A percentile compares a stretch with the other conserved stretches of the same genome.
Evolutionary conservation across 2,113 vertebrate species (phyloP).

Genomic region (Rana temporaria): DNA sequence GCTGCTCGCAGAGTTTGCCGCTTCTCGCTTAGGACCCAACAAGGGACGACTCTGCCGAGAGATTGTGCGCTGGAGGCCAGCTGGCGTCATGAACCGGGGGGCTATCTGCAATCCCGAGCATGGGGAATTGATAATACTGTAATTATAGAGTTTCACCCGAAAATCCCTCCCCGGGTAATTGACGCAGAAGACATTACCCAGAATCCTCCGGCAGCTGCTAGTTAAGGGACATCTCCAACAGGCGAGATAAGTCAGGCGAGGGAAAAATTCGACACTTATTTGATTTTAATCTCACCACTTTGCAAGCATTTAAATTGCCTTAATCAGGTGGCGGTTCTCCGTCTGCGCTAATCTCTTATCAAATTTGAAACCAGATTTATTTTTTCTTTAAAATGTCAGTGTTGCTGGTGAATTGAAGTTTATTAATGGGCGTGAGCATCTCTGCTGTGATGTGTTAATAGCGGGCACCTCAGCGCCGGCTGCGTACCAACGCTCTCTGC

Average conservation of each 20-base stretch:
- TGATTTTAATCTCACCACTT: conserved; percentile 98
- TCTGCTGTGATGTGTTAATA: conserved; percentile 88
- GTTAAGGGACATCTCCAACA: conserved; percentile 88
- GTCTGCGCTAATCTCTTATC: conserved; percentile 93
- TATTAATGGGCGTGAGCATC: conserved; percentile 90
- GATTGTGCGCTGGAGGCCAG: conserved; percentile 72
- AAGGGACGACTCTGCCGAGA: conserved; percentile 43
- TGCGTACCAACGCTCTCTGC: background rate
- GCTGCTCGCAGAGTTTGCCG: background rate
- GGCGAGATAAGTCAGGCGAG: conserved; percentile 83
- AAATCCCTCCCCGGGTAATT: conserved; percentile 94
- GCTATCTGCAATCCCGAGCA: conserved; percentile 91
- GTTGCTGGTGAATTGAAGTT: conserved; percentile 88
- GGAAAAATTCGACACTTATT: conserved; percentile 88
- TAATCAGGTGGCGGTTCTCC: conserved; percentile 90
- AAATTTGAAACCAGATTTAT: conserved; percentile 94
- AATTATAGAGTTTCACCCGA: conserved; percentile 93
- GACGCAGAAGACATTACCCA: conserved; percentile 87
- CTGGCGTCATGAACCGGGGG: conserved; percentile 80
- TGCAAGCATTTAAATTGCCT: conserved; percentile 97
- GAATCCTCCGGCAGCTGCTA: conserved; percentile 84
- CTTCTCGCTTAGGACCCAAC: conserved; percentile 23
- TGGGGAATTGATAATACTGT: conserved; percentile 95
- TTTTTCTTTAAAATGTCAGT: conserved; percentile 86
- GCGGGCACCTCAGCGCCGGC: conserved; percentile 50